A percentile compares a stretch with the other conserved stretches of the same genome.
Evolutionary conservation across 2,888 invertebrate genomes (phyloP).

Genomic region (Scaptomyza flava): DNA sequence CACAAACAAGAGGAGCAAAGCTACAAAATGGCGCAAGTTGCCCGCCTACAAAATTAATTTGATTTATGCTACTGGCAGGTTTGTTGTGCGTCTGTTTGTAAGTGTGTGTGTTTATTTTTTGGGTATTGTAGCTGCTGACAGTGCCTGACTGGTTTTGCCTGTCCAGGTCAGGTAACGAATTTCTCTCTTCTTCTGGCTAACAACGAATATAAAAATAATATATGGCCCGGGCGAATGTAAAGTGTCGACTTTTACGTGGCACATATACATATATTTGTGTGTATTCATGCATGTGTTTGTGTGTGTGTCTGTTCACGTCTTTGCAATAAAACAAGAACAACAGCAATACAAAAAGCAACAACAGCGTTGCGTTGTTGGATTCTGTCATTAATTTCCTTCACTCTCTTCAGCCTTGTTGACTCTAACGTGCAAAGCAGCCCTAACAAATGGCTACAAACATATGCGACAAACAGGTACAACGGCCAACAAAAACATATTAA

Average conservation of each 20-base stretch:
- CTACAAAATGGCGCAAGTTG: conserved; percentile 75
- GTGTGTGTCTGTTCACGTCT: conserved; percentile 60
- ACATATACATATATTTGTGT: conserved; percentile 36
- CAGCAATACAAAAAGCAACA: conserved; percentile 22
- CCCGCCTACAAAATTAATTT: conserved; percentile 81
- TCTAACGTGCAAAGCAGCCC: conserved; percentile 31
- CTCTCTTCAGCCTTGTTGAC: neutral
- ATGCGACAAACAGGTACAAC: conserved; percentile 37
- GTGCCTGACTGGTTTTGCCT: conserved; percentile 29
- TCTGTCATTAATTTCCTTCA: conserved; percentile 6
- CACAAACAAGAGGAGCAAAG: conserved; percentile 12
- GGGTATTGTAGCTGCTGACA: conserved; percentile 34
- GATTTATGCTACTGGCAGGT: conserved; percentile 73
- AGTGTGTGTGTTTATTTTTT: conserved; percentile 25
- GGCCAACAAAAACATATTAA: conserved; percentile 5
- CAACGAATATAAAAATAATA: conserved; percentile 74
- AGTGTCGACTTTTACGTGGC: conserved; percentile 76
- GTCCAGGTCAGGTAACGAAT: conserved; percentile 68
- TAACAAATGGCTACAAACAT: conserved; percentile 48
- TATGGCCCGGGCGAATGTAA: conserved; percentile 72
- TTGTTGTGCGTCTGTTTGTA: conserved; percentile 21
- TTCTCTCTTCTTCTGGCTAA: conserved; percentile 67
- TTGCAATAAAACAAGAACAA: conserved; percentile 68
- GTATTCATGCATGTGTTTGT: conserved; percentile 45
- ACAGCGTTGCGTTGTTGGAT: conserved; percentile 11